These are phyloP conservation scores for Pseudococcus viburni DNA, from an alignment of 2,888 invertebrate genomes.

Conservation along the genomic window DNA sequence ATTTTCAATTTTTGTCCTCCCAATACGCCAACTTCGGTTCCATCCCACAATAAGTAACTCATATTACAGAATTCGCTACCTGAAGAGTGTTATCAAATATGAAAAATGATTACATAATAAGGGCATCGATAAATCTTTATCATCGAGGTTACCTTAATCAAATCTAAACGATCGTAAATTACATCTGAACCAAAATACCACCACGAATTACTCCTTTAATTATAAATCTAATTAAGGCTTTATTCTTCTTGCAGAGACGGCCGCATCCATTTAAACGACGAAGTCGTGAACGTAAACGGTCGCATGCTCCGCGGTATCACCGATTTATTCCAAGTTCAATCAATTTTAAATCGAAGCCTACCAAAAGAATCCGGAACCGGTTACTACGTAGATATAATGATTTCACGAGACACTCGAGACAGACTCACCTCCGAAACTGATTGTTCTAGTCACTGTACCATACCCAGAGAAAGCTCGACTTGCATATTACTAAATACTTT, in stretches of 20 bases:
- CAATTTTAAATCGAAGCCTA: constrained; percentile 69
- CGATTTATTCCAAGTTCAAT: constrained; percentile 70
- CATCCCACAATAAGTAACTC: too few species aligned
- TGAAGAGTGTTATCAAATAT: neutral
- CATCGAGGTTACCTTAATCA: constrained; percentile 31
- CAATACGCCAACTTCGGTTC: too few species aligned
- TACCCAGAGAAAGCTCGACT: constrained; percentile 53
- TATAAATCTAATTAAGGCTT: constrained; percentile 55
- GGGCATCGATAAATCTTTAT: constrained; percentile 18
- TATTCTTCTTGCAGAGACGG: constrained; percentile 70
- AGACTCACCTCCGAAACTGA: constrained; percentile 29
- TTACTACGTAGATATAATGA: constrained; percentile 70
- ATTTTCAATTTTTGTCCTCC: too few species aligned
- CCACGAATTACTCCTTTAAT: constrained; percentile 22
- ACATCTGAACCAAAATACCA: constrained; percentile 2
- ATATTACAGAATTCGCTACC: neutral
- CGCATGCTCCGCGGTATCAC: constrained; percentile 71
- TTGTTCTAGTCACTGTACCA: constrained; percentile 57
- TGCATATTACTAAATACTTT: constrained; percentile 61
- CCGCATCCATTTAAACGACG: constrained; percentile 72
- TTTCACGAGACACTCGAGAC: constrained; percentile 67
- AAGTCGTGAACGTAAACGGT: constrained; percentile 73
- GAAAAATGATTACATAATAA: constrained; percentile 20
- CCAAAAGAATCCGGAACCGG: constrained; percentile 68
- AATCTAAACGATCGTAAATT: constrained; percentile 32